Percentiles rank a stretch among this genome's conserved stretches.
Conservation (phyloP, 2,888 invertebrate species). For the Drosophila colorata region DNA sequence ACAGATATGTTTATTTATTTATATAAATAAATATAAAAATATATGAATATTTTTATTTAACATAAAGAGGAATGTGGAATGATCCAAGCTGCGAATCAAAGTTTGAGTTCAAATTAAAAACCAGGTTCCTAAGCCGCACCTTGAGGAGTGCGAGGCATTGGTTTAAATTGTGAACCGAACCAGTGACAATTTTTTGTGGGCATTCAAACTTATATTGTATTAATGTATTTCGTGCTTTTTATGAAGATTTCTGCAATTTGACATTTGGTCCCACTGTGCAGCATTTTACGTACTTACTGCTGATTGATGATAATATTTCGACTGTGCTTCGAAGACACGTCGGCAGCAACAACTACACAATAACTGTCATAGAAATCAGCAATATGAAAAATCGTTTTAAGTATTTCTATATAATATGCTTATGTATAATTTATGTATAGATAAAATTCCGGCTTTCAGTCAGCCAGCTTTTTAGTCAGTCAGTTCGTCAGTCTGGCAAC, state of each 20-base stretch:
- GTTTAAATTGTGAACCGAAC: no score
- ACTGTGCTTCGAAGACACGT: neutral
- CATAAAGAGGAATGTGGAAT: no score
- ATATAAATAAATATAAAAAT: no score
- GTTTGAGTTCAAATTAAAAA: no score
- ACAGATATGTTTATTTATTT: no score
- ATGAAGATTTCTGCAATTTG: neutral
- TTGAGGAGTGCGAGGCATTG: no score
- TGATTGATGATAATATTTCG: slow-evolving; percentile 33
- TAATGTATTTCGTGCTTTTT: no score
- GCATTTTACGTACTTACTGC: neutral
- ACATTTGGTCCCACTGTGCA: neutral
- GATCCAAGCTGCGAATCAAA: no score
- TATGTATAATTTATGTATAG: slow-evolving; percentile 5
- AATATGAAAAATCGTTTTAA: slow-evolving; percentile 18
- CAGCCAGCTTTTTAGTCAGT: neutral
- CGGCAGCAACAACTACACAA: neutral
- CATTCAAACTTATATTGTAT: no score
- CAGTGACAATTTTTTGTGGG: no score
- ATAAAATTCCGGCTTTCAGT: neutral
- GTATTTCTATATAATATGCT: neutral
- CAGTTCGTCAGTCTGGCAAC: neutral
- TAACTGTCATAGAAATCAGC: slow-evolving; percentile 20
- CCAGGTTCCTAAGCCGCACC: no score
- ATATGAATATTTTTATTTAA: no score